These are phyloP conservation scores for Cephus rjabovi DNA, from an alignment of 2,888 invertebrate genomes.

Conservation along the genomic window DNA sequence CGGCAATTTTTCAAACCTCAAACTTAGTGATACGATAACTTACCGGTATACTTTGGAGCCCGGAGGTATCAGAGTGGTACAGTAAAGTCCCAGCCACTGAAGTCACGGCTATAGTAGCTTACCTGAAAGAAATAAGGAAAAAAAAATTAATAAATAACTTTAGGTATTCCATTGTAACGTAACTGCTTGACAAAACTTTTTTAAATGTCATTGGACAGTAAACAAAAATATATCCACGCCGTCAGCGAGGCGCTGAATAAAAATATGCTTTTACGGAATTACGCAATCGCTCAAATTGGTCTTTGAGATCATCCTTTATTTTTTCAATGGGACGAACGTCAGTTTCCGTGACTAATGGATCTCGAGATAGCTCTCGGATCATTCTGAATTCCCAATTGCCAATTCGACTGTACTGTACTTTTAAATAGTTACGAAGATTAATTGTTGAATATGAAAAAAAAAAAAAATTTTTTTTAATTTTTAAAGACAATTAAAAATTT, in stretches of 20 bases:
- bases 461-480: background rate
- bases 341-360: background rate
- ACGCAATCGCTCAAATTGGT: background rate
- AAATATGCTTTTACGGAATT: background rate
- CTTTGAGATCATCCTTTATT: background rate
- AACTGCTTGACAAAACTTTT: background rate
- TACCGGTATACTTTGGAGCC: conserved; percentile 12
- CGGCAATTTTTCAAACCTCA: background rate
- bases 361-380: too few species aligned
- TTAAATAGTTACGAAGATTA: background rate
- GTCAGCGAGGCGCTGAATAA: background rate
- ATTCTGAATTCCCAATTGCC: too few species aligned
- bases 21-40: conserved; percentile 22
- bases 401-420: too few species aligned
- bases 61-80: conserved; percentile 4
- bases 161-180: background rate
- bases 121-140: conserved; percentile 45
- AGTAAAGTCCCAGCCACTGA: background rate
- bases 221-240: background rate
- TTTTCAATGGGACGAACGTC: background rate
- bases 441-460: background rate
- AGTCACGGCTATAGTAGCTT: conserved; percentile 26
- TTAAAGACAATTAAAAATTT: background rate
- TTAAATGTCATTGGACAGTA: background rate
- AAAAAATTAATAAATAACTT: conserved; percentile 5